Evolutionary conservation across 2,888 invertebrate species (phyloP), one percentile per base, ranked within the genome.

Genomic region (Bellardia bayeri): DNA sequence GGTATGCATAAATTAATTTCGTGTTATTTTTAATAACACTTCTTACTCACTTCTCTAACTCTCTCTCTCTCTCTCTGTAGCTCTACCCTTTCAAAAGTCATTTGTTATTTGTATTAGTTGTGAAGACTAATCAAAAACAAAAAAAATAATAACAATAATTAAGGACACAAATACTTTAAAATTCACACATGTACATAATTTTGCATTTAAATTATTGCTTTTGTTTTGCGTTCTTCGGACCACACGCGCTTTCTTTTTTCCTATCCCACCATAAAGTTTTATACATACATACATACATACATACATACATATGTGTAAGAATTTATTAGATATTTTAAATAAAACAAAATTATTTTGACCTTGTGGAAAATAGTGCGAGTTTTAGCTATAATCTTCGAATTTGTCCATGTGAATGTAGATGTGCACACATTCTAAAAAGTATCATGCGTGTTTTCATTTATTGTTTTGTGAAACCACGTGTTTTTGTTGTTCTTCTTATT

Each of bases 21-120:
- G 63, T 63, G 37, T 63, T 63, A 63, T n/a, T 63, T 63, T 63
- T 37, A 63, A 63, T n/a, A 33, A 61, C 13, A 33, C 6, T 13
- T 40, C 0, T 23, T 23, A 23, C 23, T 23, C 1, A 23, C 23
- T 23, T 23, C 23, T 23, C n/a, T n/a, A n/a, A n/a, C n/a, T n/a
- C 23, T 23, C 23, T 23, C 23, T 23, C 37, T 63, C 7, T 1
- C 33, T 14, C 33, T 33, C 51, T 51, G 14, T 5, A 11, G n/a
- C 13, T 13, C 6, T 56, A 6, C 23, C 23, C 45, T 3, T 45
- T 56, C 56, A 9, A 9, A 23, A 9, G 9, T 23, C 23, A 56
- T 56, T 56, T 23, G 9, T 23, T 56, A 16, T 23, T 56, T 56
- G 8, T 56, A 56, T 9, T 3, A 56, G 23, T 56, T 56, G 45